Conservation (phyloP, 2,888 invertebrate genomes). For the Dromius quadrimaculatus region DNA sequence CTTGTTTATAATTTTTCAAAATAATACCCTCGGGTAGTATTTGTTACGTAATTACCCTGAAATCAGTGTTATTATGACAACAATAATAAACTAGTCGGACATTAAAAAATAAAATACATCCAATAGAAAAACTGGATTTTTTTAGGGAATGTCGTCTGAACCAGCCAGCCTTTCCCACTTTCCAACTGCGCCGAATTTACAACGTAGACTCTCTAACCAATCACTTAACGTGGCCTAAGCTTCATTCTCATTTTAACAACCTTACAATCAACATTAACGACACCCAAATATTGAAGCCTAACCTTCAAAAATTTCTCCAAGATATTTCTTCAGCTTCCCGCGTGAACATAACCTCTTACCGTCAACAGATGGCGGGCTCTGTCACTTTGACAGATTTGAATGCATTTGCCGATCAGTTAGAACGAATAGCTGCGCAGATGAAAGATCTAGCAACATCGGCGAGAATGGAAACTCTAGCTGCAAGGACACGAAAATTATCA, state of each 20-base stretch:
- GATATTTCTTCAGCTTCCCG: slow-evolving; percentile 71
- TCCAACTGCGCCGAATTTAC: slow-evolving; percentile 77
- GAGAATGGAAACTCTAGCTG: slow-evolving; percentile 78
- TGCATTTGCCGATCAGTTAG: slow-evolving; percentile 75
- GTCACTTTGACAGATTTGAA: slow-evolving; percentile 74
- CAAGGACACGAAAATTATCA: slow-evolving; percentile 75
- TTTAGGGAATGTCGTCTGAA: slow-evolving; percentile 79
- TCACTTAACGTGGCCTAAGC: slow-evolving; percentile 74
- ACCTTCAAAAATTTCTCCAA: slow-evolving; percentile 71
- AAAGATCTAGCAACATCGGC: slow-evolving; percentile 78
- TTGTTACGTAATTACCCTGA: no score
- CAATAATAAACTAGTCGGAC: no score
- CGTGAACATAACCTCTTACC: slow-evolving; percentile 71
- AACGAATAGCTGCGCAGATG: slow-evolving; percentile 76
- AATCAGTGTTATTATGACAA: no score
- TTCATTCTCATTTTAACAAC: slow-evolving; percentile 69
- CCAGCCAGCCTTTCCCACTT: slow-evolving; percentile 79
- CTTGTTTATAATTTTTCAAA: no score
- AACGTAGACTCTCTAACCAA: slow-evolving; percentile 78
- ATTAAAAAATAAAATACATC: no score
- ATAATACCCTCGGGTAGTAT: no score
- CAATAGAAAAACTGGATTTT: no score
- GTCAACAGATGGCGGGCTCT: slow-evolving; percentile 72
- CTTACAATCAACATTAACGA: slow-evolving; percentile 71
- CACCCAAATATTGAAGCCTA: slow-evolving; percentile 71